Base-by-base conservation (phyloP, 2,888 invertebrate species). In the Spilarctia lutea region DNA sequence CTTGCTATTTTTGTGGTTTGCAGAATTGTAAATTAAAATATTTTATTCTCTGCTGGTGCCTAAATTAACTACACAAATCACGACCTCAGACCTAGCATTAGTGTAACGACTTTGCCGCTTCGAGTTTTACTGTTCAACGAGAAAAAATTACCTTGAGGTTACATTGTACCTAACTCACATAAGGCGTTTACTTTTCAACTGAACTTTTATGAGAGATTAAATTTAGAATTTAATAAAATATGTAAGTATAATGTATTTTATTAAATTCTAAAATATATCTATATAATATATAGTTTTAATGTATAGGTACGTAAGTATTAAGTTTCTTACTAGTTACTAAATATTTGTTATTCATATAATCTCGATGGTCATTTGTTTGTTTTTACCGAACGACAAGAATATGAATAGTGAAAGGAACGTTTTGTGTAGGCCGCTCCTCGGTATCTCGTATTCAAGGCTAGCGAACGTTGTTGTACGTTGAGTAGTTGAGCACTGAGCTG, bases 1-100 rank as follows among this genome's bases (percentile, higher is more conserved):
- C 80, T 81, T 81, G 79, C 77, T 66, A 90, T 88, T 87, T 27
- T 81, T 92, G 93, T 85, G 93, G 93, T 92, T 92, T 87, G 77
- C 73, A 76, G 60, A 71, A 78, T 82, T 42, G 66, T 67, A 75
- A 77, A 78, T 79, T 79, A 68, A 74, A 76, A 30, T 71, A 67
- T 75, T 80, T 71, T 83, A 74, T 79, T 74, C 71, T 74, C n/a
- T 24, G 66, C 16, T 48, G 42, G 30, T 24, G 20, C 48, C 48
- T 48, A 76, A 80, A 73, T 76, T 75, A 80, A 73, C 75, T 75
- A 80, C 73, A 68, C 65, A 67, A 67, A 67, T 79, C 83, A 83
- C 85, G 83, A 83, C 48, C 56, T 20, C 73, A 68, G 13, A 30
- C 65, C 65, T 65, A 33, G 16, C 45, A 65, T 65, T 70, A 71